Conservation (phyloP, 2,888 invertebrate genomes). For the Hirudinaria manillensis region DNA sequence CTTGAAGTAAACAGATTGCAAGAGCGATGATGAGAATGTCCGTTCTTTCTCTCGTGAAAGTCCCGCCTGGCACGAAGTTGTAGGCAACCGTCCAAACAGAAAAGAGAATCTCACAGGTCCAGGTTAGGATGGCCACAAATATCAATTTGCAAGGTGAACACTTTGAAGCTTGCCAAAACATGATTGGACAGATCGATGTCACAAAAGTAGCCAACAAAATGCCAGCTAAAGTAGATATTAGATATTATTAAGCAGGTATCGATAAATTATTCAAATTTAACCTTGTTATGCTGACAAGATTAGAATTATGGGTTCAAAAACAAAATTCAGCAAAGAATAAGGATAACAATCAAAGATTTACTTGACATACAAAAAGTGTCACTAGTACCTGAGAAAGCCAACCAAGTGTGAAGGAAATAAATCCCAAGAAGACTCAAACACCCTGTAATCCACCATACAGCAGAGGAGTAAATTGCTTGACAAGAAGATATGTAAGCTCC, state of each 20-base stretch:
- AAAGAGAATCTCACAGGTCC: constrained; percentile 50
- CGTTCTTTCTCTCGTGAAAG: constrained; percentile 53
- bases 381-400: constrained; percentile 46
- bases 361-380: too few species aligned
- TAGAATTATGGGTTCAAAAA: too few species aligned
- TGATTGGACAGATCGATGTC: constrained; percentile 50
- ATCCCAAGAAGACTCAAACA: constrained; percentile 42
- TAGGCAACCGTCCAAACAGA: constrained; percentile 55
- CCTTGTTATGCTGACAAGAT: too few species aligned
- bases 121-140: constrained; percentile 46
- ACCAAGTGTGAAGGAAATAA: constrained; percentile 49
- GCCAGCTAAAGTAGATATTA: constrained; percentile 44
- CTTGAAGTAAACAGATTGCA: constrained; percentile 37
- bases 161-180: constrained; percentile 44
- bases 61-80: constrained; percentile 55
- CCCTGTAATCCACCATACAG: constrained; percentile 48
- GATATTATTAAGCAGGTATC: too few species aligned
- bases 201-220: constrained; percentile 47
- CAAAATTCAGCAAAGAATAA: too few species aligned
- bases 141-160: constrained; percentile 45
- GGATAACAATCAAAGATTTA: too few species aligned
- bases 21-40: constrained; percentile 47
- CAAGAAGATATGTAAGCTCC: constrained; percentile 44
- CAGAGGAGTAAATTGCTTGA: constrained; percentile 39
- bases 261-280: too few species aligned